Evolutionary conservation across 2,888 invertebrate species (phyloP), one percentile per base, ranked within the genome.

Genomic region (Lepidochrysops patricia): DNA sequence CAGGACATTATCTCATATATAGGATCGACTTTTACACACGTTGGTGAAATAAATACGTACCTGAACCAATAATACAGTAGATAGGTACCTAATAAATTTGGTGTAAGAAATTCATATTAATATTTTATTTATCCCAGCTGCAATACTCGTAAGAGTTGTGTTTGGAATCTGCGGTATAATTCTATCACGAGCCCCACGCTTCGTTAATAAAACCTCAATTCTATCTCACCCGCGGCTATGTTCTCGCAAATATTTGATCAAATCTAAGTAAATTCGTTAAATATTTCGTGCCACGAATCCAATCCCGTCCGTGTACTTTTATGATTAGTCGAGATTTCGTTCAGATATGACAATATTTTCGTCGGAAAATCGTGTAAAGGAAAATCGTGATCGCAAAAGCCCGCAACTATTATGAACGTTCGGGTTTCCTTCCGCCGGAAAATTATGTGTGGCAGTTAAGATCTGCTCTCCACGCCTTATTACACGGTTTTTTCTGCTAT

Each of bases 381-480:
- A 43, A 43, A 43, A 23, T 43, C 12, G 19, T 43, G 23, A 9
- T 29, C 29, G 29, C 9, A 19, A 43, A 19, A 23, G 43, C 23
- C 9, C 19, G 15, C n/a, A n/a, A n/a, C n/a, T n/a, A n/a, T n/a
- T 29, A 29, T 29, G 5, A 9, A 43, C 7, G 43, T 19, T 23
- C 43, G 43, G 12, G 19, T 43, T 43, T 19, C 43, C 4, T 19
- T 19, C 9, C 19, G 3, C 43, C 19, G 43, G 19, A 43, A 43
- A 23, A 19, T 43, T 43, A 23, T 3, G 12, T 23, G 43, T 19
- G 43, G 19, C 19, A 2, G 19, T 43, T 19, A 5, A 43, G 19
- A 43, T 19, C 43, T 9, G 43, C 43, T n/a, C n/a, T 97, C 97
- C 97, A 97, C 67, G 94, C 93, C n/a, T n/a, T n/a, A n/a, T n/a